These are phyloP conservation scores for Ferrisia virgata DNA, from an alignment of 2,888 invertebrate genomes.

Conservation along the genomic window DNA sequence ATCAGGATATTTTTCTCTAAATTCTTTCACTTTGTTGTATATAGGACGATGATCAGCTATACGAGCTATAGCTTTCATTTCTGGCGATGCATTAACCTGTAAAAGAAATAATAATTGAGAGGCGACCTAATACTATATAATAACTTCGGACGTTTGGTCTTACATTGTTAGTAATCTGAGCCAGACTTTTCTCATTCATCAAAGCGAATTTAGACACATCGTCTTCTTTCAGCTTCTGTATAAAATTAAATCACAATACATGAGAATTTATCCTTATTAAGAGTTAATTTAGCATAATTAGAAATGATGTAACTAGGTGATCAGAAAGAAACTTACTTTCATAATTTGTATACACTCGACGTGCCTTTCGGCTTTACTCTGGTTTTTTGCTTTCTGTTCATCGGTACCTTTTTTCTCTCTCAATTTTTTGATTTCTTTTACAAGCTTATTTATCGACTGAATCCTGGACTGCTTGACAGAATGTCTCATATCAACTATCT, in stretches of 20 bases:
- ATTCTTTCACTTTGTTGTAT: constrained; percentile 47
- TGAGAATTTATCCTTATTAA: neutral
- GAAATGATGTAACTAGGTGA: neutral
- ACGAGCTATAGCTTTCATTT: constrained; percentile 47
- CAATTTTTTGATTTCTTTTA: constrained; percentile 50
- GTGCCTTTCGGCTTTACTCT: constrained; percentile 49
- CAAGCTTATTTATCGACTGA: constrained; percentile 49
- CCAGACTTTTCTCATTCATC: constrained; percentile 48
- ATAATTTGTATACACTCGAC: constrained; percentile 48
- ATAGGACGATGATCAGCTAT: constrained; percentile 47
- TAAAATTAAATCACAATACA: constrained; percentile 41
- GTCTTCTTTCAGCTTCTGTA: constrained; percentile 49
- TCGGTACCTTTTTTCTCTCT: constrained; percentile 50
- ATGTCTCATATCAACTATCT: constrained; percentile 50
- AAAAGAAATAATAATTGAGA: neutral
- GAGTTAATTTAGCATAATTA: neutral
- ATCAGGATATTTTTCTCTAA: constrained; percentile 47
- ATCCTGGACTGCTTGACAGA: constrained; percentile 49
- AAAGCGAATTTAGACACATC: constrained; percentile 49
- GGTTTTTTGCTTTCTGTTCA: constrained; percentile 49
- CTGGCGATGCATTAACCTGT: constrained; percentile 37
- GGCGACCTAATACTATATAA: too few species aligned
- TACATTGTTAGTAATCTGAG: constrained; percentile 48
- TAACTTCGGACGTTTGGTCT: too few species aligned
- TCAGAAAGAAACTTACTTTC: constrained; percentile 47